Base-by-base conservation (phyloP, 2,797 vertebrate genomes). In the Rhabdomys pumilio region DNA sequence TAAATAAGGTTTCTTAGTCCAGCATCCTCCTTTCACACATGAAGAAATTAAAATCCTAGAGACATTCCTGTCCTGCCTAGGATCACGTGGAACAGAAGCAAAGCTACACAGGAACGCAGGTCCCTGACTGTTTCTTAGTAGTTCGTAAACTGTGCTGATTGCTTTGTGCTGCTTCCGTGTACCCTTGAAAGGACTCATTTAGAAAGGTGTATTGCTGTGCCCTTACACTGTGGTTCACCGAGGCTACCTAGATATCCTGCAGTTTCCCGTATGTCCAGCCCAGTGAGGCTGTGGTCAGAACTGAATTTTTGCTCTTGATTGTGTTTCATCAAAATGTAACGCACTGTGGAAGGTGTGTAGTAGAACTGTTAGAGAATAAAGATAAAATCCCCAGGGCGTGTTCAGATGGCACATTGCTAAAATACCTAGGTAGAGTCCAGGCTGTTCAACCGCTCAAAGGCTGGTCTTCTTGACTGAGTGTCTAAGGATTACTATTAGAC, bases 311-410 rank as follows among this genome's bases (percentile, higher is more conserved):
- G 53, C 41, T 77, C 47, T 85, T 81, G 55, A 55, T 55, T 90
- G n/a, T 15, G 34, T 83, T 83, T 94, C 41, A 87, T 79, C 17
- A 69, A 85, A 91, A 77, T 87, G 55, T 89, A 92, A 91, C 67
- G 76, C 34, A 0, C 38, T 31, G 29, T n/a, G 34, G 20, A 94
- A 79, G 38, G 53, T 34, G 67, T 38, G 19, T 26, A 80, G 34
- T n/a, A 0, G n/a, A 75, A 69, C 65, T 41, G 65, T 61, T 59
- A 67, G 72, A 67, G 44, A 94, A 86, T 31, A 80, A 76, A 94
- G 84, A 82, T 59, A 44, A 9, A 24, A 47, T n/a, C 34, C 69
- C 47, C 44, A 13, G 91, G 89, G 15, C 29, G n/a, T 2, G n/a
- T 57, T 95, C 31, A 14, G 69, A 90, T 73, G 90, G 89, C 29